A percentile compares a stretch with the other conserved stretches of the same genome.
These are phyloP conservation scores for Chrysaora quinquecirrha DNA, from an alignment of 30 jellyfish, hydroid and myxozoan genomes.

Conservation along the genomic window DNA sequence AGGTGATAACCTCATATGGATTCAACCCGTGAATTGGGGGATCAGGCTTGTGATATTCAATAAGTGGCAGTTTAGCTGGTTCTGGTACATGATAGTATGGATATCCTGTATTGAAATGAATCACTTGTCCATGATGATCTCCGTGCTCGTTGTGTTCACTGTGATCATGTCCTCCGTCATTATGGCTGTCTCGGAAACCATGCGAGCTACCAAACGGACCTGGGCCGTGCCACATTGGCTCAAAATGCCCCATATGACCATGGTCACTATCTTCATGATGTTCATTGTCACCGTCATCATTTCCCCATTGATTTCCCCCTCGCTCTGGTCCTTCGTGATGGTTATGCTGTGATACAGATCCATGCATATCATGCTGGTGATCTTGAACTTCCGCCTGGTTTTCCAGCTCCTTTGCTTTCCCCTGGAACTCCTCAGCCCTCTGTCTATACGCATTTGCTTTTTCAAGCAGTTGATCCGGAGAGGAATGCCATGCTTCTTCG, in stretches of 20 bases:
- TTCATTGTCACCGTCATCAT: slow-evolving; percentile 51
- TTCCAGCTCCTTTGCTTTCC: slow-evolving; percentile 77
- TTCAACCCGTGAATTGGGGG: slow-evolving; percentile 81
- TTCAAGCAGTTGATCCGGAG: slow-evolving; percentile 57
- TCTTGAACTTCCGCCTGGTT: slow-evolving; percentile 77
- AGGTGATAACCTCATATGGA: slow-evolving; percentile 77
- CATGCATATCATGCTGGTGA: slow-evolving; percentile 60
- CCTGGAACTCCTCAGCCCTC: slow-evolving; percentile 70
- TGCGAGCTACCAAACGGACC: slow-evolving; percentile 27
- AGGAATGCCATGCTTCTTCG: slow-evolving; percentile 58
- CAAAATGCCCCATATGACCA: slow-evolving; percentile 6
- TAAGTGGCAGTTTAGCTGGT: slow-evolving; percentile 45
- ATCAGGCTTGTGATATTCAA: slow-evolving; percentile 65
- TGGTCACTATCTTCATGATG: slow-evolving; percentile 23
- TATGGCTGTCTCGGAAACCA: not conserved
- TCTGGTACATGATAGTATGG: slow-evolving; percentile 78
- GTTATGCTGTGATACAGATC: slow-evolving; percentile 51
- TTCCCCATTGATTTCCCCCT: slow-evolving; percentile 37
- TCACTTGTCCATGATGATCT: slow-evolving; percentile 30
- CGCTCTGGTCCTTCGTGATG: slow-evolving; percentile 65
- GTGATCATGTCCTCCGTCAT: slow-evolving; percentile 27
- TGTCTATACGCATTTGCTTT: slow-evolving; percentile 69
- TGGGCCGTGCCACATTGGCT: slow-evolving; percentile 68
- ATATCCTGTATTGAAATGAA: slow-evolving; percentile 65
- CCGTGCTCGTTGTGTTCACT: slow-evolving; percentile 29